Conservation (phyloP, 92 coral and sea anemone species). For the Muricea muricata region DNA sequence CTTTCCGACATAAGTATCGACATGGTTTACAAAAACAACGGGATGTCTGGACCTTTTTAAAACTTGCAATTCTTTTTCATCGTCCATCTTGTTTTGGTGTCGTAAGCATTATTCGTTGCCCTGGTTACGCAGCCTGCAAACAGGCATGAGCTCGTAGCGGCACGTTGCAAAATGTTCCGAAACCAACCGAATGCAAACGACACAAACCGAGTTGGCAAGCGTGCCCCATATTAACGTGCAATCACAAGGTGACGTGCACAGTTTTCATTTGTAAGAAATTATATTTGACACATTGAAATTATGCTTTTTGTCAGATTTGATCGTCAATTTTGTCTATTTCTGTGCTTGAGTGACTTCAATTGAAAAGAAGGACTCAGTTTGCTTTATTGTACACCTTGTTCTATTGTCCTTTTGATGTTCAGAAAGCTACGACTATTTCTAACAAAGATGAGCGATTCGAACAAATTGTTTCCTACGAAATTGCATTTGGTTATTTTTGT, state of each 20-base stretch:
- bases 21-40: conserved; percentile 88
- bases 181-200: background rate
- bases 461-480: conserved; percentile 91
- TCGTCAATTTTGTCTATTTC: background rate
- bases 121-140: conserved; percentile 48
- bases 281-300: too few relatives aligned
- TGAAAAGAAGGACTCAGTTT: background rate
- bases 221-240: background rate
- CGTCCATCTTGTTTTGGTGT: conserved; percentile 74
- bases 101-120: conserved; percentile 39
- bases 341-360: background rate
- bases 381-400: too few relatives aligned
- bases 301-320: too few relatives aligned
- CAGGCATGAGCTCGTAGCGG: background rate
- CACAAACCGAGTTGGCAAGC: background rate
- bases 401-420: background rate
- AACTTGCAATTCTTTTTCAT: conserved; percentile 49
- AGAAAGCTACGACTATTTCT: background rate
- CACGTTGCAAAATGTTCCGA: background rate
- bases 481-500: conserved; percentile 83
- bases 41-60: conserved; percentile 68
- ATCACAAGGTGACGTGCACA: background rate
- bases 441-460: conserved; percentile 59
- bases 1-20: conserved; percentile 86
- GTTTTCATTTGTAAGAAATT: background rate